Conservation (phyloP, 2,113 vertebrate genomes). For the Microcebus griseorufus region DNA sequence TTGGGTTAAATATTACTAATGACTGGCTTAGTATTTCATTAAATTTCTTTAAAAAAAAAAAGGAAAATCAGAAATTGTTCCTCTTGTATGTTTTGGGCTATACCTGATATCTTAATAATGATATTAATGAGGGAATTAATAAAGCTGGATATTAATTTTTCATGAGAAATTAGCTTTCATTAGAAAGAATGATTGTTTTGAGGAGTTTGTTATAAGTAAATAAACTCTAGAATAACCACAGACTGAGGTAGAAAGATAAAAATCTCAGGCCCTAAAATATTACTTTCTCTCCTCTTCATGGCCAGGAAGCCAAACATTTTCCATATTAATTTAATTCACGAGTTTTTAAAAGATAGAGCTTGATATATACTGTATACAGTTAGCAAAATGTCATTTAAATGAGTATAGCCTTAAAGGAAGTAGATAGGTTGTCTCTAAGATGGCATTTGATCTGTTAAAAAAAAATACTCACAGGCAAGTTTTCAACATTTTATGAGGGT, state of each 20-base stretch:
- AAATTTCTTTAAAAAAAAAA: neutral
- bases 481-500: neutral
- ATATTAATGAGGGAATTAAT: neutral
- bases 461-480: neutral
- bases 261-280: neutral
- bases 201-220: neutral
- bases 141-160: neutral
- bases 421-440: neutral
- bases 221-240: neutral
- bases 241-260: neutral
- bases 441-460: neutral
- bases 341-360: slow-evolving; percentile 13
- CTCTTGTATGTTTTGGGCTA: neutral
- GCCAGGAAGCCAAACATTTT: neutral
- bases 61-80: neutral
- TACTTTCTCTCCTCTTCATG: neutral
- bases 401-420: neutral
- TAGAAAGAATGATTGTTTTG: neutral
- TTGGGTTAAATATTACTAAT: neutral
- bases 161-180: neutral
- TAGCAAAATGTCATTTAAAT: neutral
- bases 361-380: neutral
- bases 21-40: neutral
- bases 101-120: neutral
- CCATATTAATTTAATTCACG: neutral